Evolutionary conservation across 2,113 vertebrate species (phyloP).

Genomic region (Brachyhypopomus occidentalis): DNA sequence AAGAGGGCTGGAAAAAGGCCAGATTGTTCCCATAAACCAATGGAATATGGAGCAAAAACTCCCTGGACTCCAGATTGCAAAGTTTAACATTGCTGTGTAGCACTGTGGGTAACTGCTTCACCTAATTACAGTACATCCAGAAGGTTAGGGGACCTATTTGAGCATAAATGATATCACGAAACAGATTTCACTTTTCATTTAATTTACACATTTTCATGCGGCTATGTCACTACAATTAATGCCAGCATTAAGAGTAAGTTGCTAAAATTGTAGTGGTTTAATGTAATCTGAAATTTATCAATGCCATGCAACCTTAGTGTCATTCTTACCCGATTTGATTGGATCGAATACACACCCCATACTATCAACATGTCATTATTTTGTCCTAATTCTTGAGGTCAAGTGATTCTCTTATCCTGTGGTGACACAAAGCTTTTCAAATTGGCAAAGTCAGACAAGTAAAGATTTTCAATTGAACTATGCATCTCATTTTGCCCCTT

Average conservation of each 20-base stretch:
- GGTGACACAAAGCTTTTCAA: conserved; percentile 37
- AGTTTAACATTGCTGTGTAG: conserved; percentile 1
- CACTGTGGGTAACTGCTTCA: neutral
- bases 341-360: conserved; percentile 32
- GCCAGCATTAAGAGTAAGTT: no score
- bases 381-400: conserved; percentile 33
- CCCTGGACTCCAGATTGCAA: neutral
- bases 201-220: conserved; percentile 2
- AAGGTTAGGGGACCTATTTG: conserved; percentile 11
- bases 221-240: no score
- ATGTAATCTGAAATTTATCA: neutral
- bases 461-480: conserved; percentile 56
- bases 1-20: conserved; percentile 8
- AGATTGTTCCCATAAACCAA: conserved; percentile 1
- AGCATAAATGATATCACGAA: neutral
- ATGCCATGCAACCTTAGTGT: neutral
- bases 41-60: conserved; percentile 20
- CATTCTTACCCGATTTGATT: conserved; percentile 31
- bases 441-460: conserved; percentile 43
- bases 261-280: neutral
- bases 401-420: conserved; percentile 47
- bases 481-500: conserved; percentile 47
- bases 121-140: conserved; percentile 38
- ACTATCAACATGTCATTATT: conserved; percentile 27
- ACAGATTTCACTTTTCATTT: neutral